A percentile compares a stretch with the other conserved stretches of the same genome.
These are phyloP conservation scores for Chloromyia formosa DNA, from an alignment of 2,888 invertebrate genomes.

Conservation along the genomic window DNA sequence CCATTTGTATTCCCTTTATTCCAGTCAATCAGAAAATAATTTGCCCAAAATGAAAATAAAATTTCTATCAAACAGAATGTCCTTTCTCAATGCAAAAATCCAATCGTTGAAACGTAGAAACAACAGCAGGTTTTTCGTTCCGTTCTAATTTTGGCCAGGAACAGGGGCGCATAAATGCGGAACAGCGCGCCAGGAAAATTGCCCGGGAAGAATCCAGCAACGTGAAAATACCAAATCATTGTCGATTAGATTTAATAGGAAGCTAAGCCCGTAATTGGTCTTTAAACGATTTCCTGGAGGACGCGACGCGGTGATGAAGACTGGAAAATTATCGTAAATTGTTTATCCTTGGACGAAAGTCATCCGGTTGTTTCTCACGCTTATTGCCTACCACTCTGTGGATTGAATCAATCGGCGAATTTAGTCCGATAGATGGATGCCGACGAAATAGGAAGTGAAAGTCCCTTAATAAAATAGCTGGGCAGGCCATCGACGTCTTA, in stretches of 20 bases:
- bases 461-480: neutral
- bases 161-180: too few relatives aligned
- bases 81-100: too few relatives aligned
- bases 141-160: too few relatives aligned
- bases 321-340: conserved; percentile 15
- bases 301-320: neutral
- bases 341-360: neutral
- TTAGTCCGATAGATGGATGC: neutral
- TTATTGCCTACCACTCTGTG: neutral
- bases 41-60: neutral
- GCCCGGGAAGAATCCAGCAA: too few relatives aligned
- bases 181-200: too few relatives aligned
- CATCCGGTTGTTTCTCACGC: neutral
- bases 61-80: too few relatives aligned
- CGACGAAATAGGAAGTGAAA: neutral
- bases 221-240: neutral
- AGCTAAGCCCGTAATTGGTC: conserved; percentile 6
- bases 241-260: conserved; percentile 1
- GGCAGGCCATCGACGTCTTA: neutral
- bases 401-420: neutral
- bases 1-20: neutral
- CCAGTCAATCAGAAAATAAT: neutral
- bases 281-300: conserved; percentile 1
- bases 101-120: too few relatives aligned
- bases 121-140: too few relatives aligned